phyloP scores from a whole-genome alignment of 2,113 vertebrate genomes.

The Tragelaphus buxtoni region DNA sequence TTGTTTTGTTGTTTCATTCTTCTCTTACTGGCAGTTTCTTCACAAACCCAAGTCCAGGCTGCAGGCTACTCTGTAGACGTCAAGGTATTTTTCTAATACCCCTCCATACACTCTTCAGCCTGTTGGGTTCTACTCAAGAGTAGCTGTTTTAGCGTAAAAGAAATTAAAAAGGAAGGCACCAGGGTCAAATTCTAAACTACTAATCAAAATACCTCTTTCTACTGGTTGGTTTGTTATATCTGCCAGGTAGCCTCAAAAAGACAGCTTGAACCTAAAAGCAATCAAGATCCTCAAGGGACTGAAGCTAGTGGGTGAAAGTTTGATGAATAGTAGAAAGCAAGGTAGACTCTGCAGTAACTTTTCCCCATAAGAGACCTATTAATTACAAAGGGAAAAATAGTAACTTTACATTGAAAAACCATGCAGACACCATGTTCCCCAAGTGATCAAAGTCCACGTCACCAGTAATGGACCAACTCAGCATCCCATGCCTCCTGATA shows the following conservation, averaged over 20 bases:
- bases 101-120: not conserved
- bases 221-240: not conserved
- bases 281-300: not conserved
- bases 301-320: not conserved
- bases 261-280: not conserved
- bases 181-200: not conserved
- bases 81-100: not conserved
- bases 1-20: slow-evolving; percentile 39
- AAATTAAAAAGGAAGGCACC: not conserved
- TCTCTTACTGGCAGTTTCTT: slow-evolving; percentile 39
- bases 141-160: not conserved
- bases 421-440: not conserved
- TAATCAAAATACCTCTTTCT: not conserved
- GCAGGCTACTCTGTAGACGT: not conserved
- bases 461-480: not conserved
- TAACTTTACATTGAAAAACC: not conserved
- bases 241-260: not conserved
- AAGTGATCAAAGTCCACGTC: not conserved
- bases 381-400: not conserved
- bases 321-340: not conserved
- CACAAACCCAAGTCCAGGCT: not conserved
- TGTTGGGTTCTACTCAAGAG: not conserved
- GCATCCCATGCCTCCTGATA: not conserved
- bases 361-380: not conserved
- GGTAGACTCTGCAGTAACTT: not conserved